These are phyloP conservation scores for Australoheros facetus DNA, from an alignment of 2,797 vertebrate species.

Conservation along the genomic window DNA sequence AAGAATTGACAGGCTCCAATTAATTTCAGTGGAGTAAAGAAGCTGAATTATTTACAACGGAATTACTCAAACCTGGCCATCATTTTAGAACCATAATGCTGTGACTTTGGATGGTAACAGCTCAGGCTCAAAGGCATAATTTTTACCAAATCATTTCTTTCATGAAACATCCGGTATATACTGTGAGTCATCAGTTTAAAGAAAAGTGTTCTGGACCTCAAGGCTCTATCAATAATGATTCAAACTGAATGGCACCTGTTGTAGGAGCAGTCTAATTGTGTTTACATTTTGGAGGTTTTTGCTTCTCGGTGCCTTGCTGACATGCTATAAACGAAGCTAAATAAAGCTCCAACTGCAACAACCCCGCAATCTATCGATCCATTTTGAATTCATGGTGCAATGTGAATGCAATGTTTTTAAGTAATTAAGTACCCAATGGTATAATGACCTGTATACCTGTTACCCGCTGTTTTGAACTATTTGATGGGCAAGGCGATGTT, in stretches of 20 bases:
- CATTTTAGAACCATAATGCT: slow-evolving; percentile 35
- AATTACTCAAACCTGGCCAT: slow-evolving; percentile 56
- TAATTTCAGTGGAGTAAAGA: slow-evolving; percentile 55
- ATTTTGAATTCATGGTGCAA: background rate
- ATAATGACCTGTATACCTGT: background rate
- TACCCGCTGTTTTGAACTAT: background rate
- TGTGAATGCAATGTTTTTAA: background rate
- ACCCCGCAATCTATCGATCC: background rate
- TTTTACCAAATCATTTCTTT: slow-evolving; percentile 37
- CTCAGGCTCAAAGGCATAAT: slow-evolving; percentile 28
- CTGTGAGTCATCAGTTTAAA: slow-evolving; percentile 29
- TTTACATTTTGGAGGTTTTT: slow-evolving; percentile 1
- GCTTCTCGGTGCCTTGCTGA: background rate
- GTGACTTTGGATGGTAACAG: slow-evolving; percentile 24
- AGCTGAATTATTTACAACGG: slow-evolving; percentile 62
- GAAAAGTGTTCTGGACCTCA: slow-evolving; percentile 10
- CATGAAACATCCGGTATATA: slow-evolving; percentile 24
- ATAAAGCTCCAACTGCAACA: background rate
- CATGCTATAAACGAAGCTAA: background rate
- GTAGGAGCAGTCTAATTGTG: background rate
- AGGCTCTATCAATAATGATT: slow-evolving; percentile 17
- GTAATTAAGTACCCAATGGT: background rate
- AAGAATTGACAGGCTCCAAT: slow-evolving; percentile 63
- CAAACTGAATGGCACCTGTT: slow-evolving; percentile 17
- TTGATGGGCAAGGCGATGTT: background rate